Conservation (phyloP, 2,888 invertebrate species). For the Dastarcus helophoroides region DNA sequence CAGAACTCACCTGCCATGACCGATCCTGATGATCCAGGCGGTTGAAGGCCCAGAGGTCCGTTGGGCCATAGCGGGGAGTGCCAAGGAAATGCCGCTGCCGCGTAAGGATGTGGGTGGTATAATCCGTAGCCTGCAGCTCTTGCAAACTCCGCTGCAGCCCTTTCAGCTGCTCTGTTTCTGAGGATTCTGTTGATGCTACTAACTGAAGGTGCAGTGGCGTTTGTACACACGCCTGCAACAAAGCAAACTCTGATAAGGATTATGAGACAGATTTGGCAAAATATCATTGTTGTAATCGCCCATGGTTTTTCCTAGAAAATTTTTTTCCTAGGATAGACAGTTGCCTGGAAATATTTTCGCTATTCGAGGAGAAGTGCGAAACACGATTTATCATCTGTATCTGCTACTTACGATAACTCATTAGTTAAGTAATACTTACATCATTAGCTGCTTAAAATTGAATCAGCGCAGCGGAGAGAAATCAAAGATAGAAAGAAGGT, state of each 20-base stretch:
- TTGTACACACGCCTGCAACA: slow-evolving; percentile 80
- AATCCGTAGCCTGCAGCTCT: slow-evolving; percentile 82
- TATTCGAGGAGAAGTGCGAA: too few relatives aligned
- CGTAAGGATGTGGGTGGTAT: slow-evolving; percentile 66
- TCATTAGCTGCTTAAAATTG: too few relatives aligned
- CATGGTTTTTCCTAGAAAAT: too few relatives aligned
- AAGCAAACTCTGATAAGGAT: too few relatives aligned
- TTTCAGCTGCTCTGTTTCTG: slow-evolving; percentile 88
- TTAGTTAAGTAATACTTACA: too few relatives aligned
- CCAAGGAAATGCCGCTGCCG: slow-evolving; percentile 39
- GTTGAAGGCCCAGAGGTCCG: slow-evolving; percentile 44
- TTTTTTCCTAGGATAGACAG: too few relatives aligned
- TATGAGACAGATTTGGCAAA: slow-evolving; percentile 3
- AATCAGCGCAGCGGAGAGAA: too few relatives aligned
- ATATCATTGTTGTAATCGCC: too few relatives aligned
- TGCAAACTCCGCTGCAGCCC: slow-evolving; percentile 92
- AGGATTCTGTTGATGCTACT: slow-evolving; percentile 95
- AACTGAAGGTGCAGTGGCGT: slow-evolving; percentile 90
- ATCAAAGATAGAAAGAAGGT: too few relatives aligned
- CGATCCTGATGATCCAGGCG: slow-evolving; percentile 44
- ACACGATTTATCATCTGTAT: too few relatives aligned
- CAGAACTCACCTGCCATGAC: slow-evolving; percentile 40
- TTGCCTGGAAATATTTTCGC: too few relatives aligned
- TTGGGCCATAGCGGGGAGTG: slow-evolving; percentile 50
- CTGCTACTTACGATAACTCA: too few relatives aligned